Evolutionary conservation across 2,797 vertebrate species (phyloP).

Genomic region (Cyprinella venusta): DNA sequence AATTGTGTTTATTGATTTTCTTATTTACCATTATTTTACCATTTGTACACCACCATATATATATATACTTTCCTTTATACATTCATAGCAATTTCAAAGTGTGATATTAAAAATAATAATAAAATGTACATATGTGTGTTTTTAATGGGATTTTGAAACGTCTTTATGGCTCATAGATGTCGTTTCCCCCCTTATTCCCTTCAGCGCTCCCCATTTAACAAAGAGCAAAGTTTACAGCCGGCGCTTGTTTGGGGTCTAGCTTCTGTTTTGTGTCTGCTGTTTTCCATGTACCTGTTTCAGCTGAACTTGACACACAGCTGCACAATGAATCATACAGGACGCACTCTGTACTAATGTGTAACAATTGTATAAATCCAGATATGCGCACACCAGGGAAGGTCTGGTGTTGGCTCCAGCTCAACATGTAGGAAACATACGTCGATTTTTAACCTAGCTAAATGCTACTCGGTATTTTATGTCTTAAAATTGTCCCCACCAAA

Average conservation of each 20-base stretch:
- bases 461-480: not conserved
- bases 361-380: not conserved
- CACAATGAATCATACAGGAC: not conserved
- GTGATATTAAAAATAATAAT: too few relatives aligned
- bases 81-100: too few relatives aligned
- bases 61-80: too few relatives aligned
- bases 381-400: not conserved
- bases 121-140: too few relatives aligned
- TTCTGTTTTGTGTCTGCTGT: conserved; percentile 31
- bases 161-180: too few relatives aligned
- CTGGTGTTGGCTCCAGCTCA: not conserved
- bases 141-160: too few relatives aligned
- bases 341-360: not conserved
- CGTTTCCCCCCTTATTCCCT: not conserved
- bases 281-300: conserved; percentile 22
- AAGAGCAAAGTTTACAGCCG: not conserved
- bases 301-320: not conserved
- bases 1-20: too few relatives aligned
- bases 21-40: too few relatives aligned
- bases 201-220: conserved; percentile 2
- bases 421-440: not conserved
- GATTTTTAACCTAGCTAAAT: not conserved
- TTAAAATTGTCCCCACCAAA: too few relatives aligned
- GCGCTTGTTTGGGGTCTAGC: not conserved
- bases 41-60: too few relatives aligned